Evolutionary conservation across 2,888 invertebrate genomes (phyloP).

Genomic region (Heliconius cydno): DNA sequence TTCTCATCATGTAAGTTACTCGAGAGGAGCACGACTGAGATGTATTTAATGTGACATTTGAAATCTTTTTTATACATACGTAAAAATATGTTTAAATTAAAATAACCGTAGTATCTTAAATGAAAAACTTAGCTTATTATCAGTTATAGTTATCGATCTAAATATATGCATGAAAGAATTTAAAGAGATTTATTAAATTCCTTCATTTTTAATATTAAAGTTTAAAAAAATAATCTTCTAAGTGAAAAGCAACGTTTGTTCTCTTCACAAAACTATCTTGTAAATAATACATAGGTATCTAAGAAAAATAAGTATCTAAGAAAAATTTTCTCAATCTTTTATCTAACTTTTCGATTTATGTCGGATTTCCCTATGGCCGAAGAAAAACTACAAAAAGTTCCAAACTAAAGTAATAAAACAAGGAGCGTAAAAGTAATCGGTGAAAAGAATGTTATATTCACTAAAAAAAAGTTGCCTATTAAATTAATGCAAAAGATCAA

Average conservation of each 20-base stretch:
- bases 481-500: neutral
- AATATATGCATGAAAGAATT: neutral
- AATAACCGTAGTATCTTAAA: neutral
- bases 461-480: neutral
- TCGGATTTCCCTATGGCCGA: conserved; percentile 23
- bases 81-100: neutral
- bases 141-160: neutral
- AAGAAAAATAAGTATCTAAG: neutral
- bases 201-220: neutral
- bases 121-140: neutral
- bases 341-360: conserved; percentile 21
- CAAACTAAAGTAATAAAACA: conserved; percentile 25
- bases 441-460: neutral
- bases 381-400: conserved; percentile 22
- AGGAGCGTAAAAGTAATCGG: conserved; percentile 13
- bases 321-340: conserved; percentile 14
- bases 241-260: neutral
- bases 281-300: neutral
- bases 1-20: conserved; percentile 28
- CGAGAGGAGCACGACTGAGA: conserved; percentile 20
- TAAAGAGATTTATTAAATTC: neutral
- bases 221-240: neutral
- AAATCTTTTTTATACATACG: neutral
- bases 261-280: neutral
- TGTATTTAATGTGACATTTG: conserved; percentile 22